phyloP scores from a whole-genome alignment of 1,140 invertebrate genomes.

The Hydropsyche tenuis region DNA sequence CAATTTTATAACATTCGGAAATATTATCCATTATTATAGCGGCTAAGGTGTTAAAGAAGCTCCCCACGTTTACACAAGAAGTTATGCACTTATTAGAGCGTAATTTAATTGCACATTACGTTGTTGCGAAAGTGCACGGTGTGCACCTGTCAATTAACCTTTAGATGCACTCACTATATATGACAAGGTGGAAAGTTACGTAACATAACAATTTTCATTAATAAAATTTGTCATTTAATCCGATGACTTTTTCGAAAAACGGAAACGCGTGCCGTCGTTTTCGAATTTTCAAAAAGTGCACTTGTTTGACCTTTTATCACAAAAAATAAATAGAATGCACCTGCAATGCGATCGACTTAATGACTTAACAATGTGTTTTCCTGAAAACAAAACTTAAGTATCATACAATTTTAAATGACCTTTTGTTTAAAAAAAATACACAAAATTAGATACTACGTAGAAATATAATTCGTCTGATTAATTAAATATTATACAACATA shows the following conservation, averaged over 20 bases:
- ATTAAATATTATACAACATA: no score
- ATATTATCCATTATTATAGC: no score
- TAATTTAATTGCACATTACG: not conserved
- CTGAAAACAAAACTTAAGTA: not conserved
- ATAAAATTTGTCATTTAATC: not conserved
- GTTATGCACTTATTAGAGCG: no score
- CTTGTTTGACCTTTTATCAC: not conserved
- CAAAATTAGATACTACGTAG: no score
- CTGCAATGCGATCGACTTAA: not conserved
- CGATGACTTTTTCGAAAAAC: not conserved
- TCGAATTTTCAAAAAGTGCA: not conserved
- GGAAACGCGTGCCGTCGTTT: not conserved
- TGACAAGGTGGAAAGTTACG: no score
- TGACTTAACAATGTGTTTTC: not conserved
- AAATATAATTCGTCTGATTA: no score
- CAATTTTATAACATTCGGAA: no score
- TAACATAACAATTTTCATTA: no score
- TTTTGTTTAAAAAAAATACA: no score
- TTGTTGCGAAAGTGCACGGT: not conserved
- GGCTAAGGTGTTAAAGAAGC: no score
- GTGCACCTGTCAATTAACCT: conserved; percentile 12
- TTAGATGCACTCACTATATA: no score
- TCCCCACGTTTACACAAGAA: no score
- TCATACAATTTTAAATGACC: not conserved
- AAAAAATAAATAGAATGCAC: not conserved